Conservation (phyloP, 2,113 vertebrate genomes). For the Dinomys branickii region DNA sequence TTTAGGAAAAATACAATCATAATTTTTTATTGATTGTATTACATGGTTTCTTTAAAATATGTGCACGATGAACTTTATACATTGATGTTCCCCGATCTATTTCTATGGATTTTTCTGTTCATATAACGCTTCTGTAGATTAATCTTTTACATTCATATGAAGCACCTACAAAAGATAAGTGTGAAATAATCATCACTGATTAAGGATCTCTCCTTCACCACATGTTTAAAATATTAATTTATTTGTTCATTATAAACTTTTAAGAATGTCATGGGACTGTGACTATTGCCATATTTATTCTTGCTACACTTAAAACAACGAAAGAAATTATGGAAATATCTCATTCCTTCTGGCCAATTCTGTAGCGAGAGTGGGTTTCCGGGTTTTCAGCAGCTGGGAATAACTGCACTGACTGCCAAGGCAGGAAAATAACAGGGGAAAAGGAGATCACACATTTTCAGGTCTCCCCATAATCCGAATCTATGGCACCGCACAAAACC, state of each 20-base stretch:
- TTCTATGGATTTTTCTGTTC: neutral
- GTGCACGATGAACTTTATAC: neutral
- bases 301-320: neutral
- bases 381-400: neutral
- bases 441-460: too few species aligned
- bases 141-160: neutral
- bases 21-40: neutral
- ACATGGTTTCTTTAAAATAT: neutral
- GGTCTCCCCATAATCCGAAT: neutral
- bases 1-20: neutral
- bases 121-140: neutral
- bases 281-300: neutral
- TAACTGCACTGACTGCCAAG: neutral
- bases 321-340: too few species aligned
- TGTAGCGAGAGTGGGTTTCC: neutral
- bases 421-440: neutral
- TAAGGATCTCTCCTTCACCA: neutral
- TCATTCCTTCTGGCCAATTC: neutral
- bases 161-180: neutral
- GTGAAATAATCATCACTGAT: neutral
- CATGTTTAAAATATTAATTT: neutral
- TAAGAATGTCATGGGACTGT: neutral
- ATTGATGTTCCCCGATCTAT: neutral
- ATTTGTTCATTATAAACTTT: neutral
- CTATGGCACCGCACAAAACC: slow-evolving; percentile 52